Evolutionary conservation across 92 coral and sea anemone species (phyloP), one percentile per base, ranked within the genome.

Genomic region (Pocillopora meandrina): DNA sequence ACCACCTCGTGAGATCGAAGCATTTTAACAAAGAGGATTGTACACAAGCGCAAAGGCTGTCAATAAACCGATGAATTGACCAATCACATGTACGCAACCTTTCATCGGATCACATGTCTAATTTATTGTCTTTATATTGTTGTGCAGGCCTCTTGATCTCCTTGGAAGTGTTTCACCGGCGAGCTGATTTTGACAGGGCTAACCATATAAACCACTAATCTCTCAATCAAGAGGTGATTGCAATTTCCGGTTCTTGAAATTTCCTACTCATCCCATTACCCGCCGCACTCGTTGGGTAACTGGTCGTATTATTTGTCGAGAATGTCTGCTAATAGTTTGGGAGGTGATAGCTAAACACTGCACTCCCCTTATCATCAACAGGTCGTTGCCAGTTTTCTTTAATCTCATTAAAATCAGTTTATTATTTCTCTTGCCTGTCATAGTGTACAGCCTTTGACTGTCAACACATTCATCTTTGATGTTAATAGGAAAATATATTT

Each of bases 401-500:
- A 83, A 83, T 83, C 86, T 75, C 80, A 49, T 83, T 83, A 74
- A 83, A 83, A 83, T 83, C 86, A 61, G 80, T 83, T 83, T 83
- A 83, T 82, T 82, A 62, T 83, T 72, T 83, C 86, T 83, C 65
- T 83, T 35, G 79, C 55, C 72, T 83, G 86, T 72, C 79, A 64
- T 49, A 2, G 57, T 73, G 80, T 74, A 83, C 61, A 61, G 73
- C 31, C 31, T 12, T 61, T 31, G 80, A 67, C 70, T 83, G 86
- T 83, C 86, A 74, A 21, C 86, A 83, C 86, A 74, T 83, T 42
- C 72, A 62, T 17, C 70, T 36, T 80, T 23, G 42, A 12, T 34
- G 31, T 15, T 83, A 60, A 83, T 83, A 62, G 80, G 63, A 47
- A 83, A 83, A 83, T 62, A 56, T 74, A 49, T 82, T 82, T 83